A percentile compares a stretch with the other conserved stretches of the same genome.
Evolutionary conservation across 2,888 invertebrate species (phyloP).

Genomic region (Antitype chi): DNA sequence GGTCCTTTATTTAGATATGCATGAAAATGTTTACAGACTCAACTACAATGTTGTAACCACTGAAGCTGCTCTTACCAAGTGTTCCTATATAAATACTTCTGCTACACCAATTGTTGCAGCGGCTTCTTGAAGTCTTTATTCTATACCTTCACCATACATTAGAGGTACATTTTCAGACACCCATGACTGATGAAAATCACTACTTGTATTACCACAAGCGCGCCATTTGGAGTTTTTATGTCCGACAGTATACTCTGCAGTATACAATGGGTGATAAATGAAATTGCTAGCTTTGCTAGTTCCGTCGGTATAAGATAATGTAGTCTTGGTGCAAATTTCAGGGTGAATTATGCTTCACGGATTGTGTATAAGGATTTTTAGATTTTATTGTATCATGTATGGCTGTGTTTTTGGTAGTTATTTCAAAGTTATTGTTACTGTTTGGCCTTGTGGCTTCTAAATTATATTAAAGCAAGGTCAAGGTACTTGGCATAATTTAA

Average conservation of each 20-base stretch:
- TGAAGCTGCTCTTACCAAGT: background rate
- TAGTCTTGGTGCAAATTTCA: background rate
- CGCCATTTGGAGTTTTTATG: slow-evolving; percentile 65
- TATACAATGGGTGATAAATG: slow-evolving; percentile 73
- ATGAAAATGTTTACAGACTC: too few relatives aligned
- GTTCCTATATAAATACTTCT: background rate
- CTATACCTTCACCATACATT: background rate
- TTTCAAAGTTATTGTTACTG: background rate
- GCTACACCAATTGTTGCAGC: background rate
- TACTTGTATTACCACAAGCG: slow-evolving; percentile 66
- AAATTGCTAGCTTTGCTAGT: slow-evolving; percentile 43
- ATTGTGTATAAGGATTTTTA: slow-evolving; percentile 6
- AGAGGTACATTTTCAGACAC: slow-evolving; percentile 21
- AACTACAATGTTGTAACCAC: background rate
- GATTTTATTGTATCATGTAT: background rate
- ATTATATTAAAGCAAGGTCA: slow-evolving; percentile 13
- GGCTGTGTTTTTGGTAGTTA: slow-evolving; percentile 6
- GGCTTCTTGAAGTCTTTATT: slow-evolving; percentile 9
- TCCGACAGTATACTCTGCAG: slow-evolving; percentile 59
- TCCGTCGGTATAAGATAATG: slow-evolving; percentile 8
- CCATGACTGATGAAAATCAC: slow-evolving; percentile 59
- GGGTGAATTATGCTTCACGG: slow-evolving; percentile 8
- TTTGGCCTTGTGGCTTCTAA: slow-evolving; percentile 12
- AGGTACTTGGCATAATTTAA: slow-evolving; percentile 2
- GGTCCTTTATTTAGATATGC: too few relatives aligned